Conservation (phyloP, 2,113 vertebrate species). For the Oreotrochilus melanogaster region DNA sequence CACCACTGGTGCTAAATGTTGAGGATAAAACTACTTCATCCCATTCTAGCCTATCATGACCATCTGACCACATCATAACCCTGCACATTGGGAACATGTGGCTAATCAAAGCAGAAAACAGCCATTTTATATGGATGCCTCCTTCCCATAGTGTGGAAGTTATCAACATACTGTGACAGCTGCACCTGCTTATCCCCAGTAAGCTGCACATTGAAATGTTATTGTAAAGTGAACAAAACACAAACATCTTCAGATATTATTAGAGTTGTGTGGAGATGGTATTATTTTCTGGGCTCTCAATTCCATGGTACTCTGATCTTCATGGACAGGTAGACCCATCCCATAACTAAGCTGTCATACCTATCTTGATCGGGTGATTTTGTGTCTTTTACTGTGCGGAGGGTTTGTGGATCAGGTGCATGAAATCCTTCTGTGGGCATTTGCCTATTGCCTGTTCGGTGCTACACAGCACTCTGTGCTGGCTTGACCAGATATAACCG, state of each 20-base stretch:
- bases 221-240: background rate
- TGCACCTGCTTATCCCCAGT: background rate
- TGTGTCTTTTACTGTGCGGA: background rate
- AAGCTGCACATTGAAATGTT: background rate
- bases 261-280: background rate
- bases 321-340: background rate
- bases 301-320: background rate
- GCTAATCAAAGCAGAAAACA: background rate
- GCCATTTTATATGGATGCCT: background rate
- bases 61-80: background rate
- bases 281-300: background rate
- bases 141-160: background rate
- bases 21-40: background rate
- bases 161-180: background rate
- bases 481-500: background rate
- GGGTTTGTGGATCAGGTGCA: background rate
- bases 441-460: background rate
- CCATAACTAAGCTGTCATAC: background rate
- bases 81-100: background rate
- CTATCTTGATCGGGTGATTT: background rate
- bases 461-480: background rate
- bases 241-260: background rate
- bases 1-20: background rate
- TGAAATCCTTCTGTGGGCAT: background rate
- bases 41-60: background rate